Evolutionary conservation across 2,797 vertebrate species (phyloP).

Genomic region (Crocidura indochinensis): DNA sequence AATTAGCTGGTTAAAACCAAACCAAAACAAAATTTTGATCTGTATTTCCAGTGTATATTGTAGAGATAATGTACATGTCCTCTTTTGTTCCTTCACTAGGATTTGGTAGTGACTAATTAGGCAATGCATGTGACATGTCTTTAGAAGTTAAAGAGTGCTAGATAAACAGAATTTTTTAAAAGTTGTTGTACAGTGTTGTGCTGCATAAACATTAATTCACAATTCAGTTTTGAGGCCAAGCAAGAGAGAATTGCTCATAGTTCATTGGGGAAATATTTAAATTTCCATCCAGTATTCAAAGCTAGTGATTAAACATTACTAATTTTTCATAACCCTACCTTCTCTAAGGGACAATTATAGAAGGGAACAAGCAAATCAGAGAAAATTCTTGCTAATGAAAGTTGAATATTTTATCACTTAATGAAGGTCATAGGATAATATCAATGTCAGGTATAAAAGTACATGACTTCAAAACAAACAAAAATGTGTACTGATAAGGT

Average conservation of each 20-base stretch:
- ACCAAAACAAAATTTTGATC: constrained; percentile 21
- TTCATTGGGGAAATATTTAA: constrained; percentile 69
- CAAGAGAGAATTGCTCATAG: constrained; percentile 58
- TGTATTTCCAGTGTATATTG: constrained; percentile 36
- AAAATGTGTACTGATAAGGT: neutral
- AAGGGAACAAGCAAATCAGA: fast-evolving
- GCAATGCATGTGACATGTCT: constrained; percentile 60
- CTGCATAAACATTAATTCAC: constrained; percentile 80
- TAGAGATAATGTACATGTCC: constrained; percentile 5
- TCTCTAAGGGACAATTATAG: constrained; percentile 53
- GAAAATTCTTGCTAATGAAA: constrained; percentile 34
- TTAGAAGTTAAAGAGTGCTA: constrained; percentile 69
- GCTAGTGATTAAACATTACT: constrained; percentile 64
- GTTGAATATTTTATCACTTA: constrained; percentile 32
- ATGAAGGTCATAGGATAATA: neutral
- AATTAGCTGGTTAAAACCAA: constrained; percentile 4
- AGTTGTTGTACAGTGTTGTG: constrained; percentile 70
- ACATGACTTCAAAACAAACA: neutral
- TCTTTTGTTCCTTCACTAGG: constrained; percentile 20
- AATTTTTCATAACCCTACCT: constrained; percentile 45
- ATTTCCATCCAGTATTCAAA: constrained; percentile 64
- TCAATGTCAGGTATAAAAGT: neutral
- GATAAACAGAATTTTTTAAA: constrained; percentile 78
- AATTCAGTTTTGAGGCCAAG: constrained; percentile 68
- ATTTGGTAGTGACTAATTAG: constrained; percentile 54